Conservation (phyloP, 2,797 vertebrate genomes). For the Lindbergichthys nudifrons region DNA sequence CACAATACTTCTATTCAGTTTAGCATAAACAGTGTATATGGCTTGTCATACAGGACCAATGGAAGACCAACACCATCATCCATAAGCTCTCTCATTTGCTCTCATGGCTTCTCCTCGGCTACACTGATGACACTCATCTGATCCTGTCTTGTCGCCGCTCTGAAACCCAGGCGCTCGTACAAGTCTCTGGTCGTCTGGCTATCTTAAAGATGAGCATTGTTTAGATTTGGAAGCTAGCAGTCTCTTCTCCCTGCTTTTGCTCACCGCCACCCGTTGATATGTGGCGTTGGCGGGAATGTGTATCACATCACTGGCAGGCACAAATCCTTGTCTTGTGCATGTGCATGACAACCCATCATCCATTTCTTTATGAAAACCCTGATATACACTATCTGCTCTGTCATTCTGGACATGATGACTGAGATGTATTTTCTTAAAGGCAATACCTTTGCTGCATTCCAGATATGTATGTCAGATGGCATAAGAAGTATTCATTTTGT, state of each 20-base stretch:
- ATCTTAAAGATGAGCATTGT: neutral
- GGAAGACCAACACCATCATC: neutral
- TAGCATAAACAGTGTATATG: neutral
- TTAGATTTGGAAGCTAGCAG: neutral
- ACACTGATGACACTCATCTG: too few relatives aligned
- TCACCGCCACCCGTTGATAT: neutral
- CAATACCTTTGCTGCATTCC: conserved; percentile 4
- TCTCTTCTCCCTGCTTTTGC: neutral
- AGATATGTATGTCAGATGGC: neutral
- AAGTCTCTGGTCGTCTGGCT: too few relatives aligned
- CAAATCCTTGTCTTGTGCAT: neutral
- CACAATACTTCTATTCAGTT: neutral
- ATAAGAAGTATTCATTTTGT: neutral
- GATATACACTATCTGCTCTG: neutral
- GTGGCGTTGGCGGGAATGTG: neutral
- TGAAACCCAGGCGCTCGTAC: too few relatives aligned
- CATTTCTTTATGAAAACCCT: neutral
- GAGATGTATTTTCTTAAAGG: neutral
- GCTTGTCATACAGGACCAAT: neutral
- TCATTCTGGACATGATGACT: neutral
- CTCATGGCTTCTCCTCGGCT: too few relatives aligned
- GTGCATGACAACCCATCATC: neutral
- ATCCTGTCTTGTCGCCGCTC: too few relatives aligned
- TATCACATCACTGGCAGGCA: too few relatives aligned
- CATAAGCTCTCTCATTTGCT: neutral